A percentile compares a stretch with the other conserved stretches of the same genome.
phyloP scores from a whole-genome alignment of 2,113 vertebrate genomes.

The Oreotrochilus melanogaster region DNA sequence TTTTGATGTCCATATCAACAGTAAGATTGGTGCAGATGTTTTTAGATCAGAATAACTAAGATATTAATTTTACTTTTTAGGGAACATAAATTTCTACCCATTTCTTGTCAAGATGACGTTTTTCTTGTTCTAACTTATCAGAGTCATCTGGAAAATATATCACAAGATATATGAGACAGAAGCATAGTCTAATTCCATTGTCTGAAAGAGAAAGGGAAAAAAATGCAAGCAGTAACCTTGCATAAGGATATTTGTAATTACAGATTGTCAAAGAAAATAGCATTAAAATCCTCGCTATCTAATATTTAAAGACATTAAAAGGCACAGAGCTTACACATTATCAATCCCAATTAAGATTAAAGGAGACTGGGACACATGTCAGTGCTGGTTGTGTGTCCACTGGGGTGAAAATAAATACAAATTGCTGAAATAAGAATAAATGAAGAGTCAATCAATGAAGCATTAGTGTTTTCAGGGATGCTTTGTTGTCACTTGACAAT shows the following conservation, averaged over 20 bases:
- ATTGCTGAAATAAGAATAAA: constrained; percentile 12
- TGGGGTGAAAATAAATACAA: background rate
- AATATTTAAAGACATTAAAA: constrained; percentile 17
- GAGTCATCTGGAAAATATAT: background rate
- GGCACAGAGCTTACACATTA: background rate
- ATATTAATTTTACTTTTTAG: background rate
- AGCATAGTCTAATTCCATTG: background rate
- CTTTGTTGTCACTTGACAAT: background rate
- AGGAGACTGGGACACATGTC: background rate
- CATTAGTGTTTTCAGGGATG: background rate
- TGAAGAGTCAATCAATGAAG: background rate
- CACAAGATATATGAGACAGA: background rate
- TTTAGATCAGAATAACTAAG: background rate
- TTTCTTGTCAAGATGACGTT: background rate
- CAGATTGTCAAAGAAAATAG: background rate
- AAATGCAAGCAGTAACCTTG: background rate
- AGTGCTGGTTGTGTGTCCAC: background rate
- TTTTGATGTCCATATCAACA: background rate
- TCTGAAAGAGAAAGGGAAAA: background rate
- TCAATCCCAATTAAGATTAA: constrained; percentile 10
- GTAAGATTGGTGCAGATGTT: background rate
- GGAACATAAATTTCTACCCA: background rate
- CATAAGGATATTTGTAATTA: background rate
- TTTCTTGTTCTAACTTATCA: background rate
- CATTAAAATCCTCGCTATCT: background rate